A percentile compares a stretch with the other conserved stretches of the same genome.
Evolutionary conservation across 92 coral and sea anemone genomes (phyloP).

Genomic region (Palythoa heliodiscus): DNA sequence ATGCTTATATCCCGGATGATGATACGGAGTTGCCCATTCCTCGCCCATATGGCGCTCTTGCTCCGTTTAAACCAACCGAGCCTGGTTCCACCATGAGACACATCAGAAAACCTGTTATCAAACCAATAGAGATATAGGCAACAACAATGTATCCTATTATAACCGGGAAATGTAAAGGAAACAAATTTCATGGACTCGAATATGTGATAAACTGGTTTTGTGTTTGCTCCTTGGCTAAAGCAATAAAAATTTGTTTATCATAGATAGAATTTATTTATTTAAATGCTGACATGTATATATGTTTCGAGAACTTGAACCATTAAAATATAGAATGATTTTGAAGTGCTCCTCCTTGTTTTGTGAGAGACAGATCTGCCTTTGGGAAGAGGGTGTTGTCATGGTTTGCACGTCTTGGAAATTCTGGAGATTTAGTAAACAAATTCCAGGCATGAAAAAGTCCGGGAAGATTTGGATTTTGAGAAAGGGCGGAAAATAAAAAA

Average conservation of each 20-base stretch:
- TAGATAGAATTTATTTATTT: conserved; percentile 1
- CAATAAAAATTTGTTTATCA: conserved; percentile 7
- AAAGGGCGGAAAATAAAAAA: no score
- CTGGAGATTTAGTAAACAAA: no score
- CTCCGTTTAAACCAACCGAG: conserved; percentile 98
- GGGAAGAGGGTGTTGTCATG: no score
- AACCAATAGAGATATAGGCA: conserved; percentile 93
- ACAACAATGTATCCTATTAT: not conserved
- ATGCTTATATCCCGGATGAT: conserved; percentile 99
- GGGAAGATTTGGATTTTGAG: no score
- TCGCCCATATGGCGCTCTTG: conserved; percentile 96
- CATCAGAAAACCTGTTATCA: conserved; percentile 93
- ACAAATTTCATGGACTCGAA: not conserved
- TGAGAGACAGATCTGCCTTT: no score
- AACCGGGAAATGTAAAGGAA: not conserved
- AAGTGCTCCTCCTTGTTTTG: not conserved
- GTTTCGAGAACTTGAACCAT: not conserved
- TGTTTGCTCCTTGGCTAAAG: not conserved
- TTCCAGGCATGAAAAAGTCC: no score
- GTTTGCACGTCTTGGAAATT: no score
- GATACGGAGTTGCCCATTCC: conserved; percentile 98
- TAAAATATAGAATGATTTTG: conserved; percentile 1
- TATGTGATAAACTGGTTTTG: not conserved
- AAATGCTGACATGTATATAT: conserved; percentile 19
- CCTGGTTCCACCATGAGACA: conserved; percentile 99